These are phyloP conservation scores for Phocides pigmalion DNA, from an alignment of 1,140 invertebrate species.

Conservation along the genomic window DNA sequence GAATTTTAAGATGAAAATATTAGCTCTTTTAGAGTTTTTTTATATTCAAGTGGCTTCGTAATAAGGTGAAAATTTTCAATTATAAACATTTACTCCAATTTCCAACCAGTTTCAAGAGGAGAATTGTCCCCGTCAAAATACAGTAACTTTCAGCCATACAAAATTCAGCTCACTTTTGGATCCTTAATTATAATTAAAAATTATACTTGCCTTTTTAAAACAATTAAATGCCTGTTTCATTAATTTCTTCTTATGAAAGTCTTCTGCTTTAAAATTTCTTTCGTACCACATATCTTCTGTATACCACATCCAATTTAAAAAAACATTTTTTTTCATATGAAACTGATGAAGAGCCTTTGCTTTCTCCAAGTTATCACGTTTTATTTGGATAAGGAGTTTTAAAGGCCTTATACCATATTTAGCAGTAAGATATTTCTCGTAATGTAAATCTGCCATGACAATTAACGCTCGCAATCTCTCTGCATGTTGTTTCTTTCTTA, in stretches of 20 bases:
- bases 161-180: no score
- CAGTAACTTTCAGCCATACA: no score
- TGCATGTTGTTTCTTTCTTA: conserved; percentile 83
- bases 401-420: conserved; percentile 83
- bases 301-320: conserved; percentile 82
- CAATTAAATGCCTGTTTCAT: conserved; percentile 61
- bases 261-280: conserved; percentile 78
- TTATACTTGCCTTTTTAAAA: conserved; percentile 69
- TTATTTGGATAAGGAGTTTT: conserved; percentile 77
- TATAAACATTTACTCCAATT: no score
- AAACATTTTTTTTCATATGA: conserved; percentile 77
- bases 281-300: conserved; percentile 74
- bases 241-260: conserved; percentile 75
- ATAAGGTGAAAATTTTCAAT: no score
- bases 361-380: conserved; percentile 78
- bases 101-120: no score
- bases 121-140: no score
- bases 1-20: no score
- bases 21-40: no score
- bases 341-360: conserved; percentile 76
- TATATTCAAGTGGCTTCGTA: no score
- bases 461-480: conserved; percentile 79
- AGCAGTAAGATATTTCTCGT: conserved; percentile 79
- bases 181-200: no score
- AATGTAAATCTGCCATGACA: conserved; percentile 85